Evolutionary conservation across 2,113 vertebrate species (phyloP).

Genomic region (Falco punctatus): DNA sequence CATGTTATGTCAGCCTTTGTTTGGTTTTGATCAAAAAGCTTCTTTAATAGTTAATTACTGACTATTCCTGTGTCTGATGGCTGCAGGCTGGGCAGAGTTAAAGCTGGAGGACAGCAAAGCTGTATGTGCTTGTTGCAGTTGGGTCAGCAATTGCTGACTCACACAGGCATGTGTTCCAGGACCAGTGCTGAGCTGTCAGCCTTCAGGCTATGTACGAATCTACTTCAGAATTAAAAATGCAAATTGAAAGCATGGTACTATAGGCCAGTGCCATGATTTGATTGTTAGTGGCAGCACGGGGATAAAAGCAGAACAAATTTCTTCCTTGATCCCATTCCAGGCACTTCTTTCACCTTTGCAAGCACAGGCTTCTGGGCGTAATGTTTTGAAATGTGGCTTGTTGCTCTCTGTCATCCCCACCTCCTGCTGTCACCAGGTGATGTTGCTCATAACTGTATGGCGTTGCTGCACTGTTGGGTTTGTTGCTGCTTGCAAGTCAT

Average conservation of each 20-base stretch:
- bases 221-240: not conserved
- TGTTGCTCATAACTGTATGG: not conserved
- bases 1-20: not conserved
- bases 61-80: not conserved
- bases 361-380: not conserved
- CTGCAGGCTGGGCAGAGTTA: not conserved
- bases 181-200: not conserved
- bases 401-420: rapidly evolving
- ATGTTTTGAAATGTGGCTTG: not conserved
- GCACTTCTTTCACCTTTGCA: not conserved
- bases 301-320: not conserved
- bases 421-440: not conserved
- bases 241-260: not conserved
- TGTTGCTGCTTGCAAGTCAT: not conserved
- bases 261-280: rapidly evolving
- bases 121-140: not conserved
- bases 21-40: not conserved
- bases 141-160: constrained; percentile 7
- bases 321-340: not conserved
- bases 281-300: not conserved
- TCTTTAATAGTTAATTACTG: constrained; percentile 5
- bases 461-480: not conserved
- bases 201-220: not conserved
- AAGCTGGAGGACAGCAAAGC: not conserved
- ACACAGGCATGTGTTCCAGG: not conserved